These are phyloP conservation scores for Stenopsyche tienmushanensis DNA, from an alignment of 1,140 invertebrate species.

Conservation along the genomic window DNA sequence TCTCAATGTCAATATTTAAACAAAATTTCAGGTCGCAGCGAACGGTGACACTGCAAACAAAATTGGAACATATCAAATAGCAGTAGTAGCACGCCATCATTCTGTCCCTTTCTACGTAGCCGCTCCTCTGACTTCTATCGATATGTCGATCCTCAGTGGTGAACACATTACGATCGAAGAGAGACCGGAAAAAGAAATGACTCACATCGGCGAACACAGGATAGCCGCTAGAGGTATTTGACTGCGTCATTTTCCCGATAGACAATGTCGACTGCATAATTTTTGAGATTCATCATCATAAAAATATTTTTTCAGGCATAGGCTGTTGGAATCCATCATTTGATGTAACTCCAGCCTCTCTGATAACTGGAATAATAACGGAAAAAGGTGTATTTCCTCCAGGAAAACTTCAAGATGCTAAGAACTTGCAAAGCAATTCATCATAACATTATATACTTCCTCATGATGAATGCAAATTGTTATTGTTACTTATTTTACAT, in stretches of 20 bases:
- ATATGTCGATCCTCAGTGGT: conserved; percentile 76
- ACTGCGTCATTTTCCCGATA: conserved; percentile 4
- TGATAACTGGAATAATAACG: conserved; percentile 95
- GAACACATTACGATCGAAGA: conserved; percentile 93
- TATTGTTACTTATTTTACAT: not conserved
- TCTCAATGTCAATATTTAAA: no score
- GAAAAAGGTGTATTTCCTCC: conserved; percentile 86
- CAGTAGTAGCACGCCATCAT: conserved; percentile 88
- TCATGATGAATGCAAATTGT: not conserved
- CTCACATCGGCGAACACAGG: conserved; percentile 75
- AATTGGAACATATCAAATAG: conserved; percentile 98
- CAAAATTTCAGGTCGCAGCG: conserved; percentile 71
- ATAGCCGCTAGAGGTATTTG: conserved; percentile 79
- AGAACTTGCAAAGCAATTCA: conserved; percentile 16
- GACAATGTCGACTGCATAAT: no score
- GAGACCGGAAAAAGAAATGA: conserved; percentile 86
- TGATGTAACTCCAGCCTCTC: conserved; percentile 92
- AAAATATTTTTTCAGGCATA: conserved; percentile 66
- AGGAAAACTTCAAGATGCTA: conserved; percentile 48
- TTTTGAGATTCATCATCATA: conserved; percentile 14
- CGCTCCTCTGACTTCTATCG: conserved; percentile 90
- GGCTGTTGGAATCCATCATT: conserved; percentile 98
- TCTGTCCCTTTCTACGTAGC: conserved; percentile 94
- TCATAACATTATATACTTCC: conserved; percentile 19
- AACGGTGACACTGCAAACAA: conserved; percentile 99